Conservation (phyloP, 2,797 vertebrate genomes). For the Cichlasoma orientale region DNA sequence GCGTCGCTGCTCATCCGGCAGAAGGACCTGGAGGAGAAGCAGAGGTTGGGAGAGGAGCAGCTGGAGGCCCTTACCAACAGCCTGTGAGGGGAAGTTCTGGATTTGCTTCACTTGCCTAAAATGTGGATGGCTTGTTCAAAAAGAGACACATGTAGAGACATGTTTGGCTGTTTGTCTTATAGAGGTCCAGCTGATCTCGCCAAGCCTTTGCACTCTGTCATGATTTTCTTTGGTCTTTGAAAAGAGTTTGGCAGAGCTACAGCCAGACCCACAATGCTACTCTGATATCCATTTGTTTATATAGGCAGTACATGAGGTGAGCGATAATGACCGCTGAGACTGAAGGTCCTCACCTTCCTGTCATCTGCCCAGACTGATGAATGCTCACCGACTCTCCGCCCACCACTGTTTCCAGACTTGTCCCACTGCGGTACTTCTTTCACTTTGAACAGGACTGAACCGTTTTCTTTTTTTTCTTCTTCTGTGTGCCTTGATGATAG, state of each 20-base stretch:
- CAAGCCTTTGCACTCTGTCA: constrained; percentile 20
- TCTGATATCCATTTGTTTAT: constrained; percentile 13
- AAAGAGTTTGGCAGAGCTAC: constrained; percentile 9
- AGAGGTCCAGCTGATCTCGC: background rate
- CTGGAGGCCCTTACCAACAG: constrained; percentile 83
- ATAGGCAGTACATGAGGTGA: constrained; percentile 5
- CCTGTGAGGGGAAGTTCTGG: constrained; percentile 43
- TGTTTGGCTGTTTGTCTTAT: constrained; percentile 11
- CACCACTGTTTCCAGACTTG: constrained; percentile 16
- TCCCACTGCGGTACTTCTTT: background rate
- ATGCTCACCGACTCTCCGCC: background rate
- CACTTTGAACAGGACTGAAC: constrained; percentile 17
- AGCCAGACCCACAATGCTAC: background rate
- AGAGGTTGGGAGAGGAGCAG: constrained; percentile 88
- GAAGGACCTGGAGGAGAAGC: constrained; percentile 92
- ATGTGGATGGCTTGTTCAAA: constrained; percentile 1
- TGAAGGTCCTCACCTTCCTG: constrained; percentile 15
- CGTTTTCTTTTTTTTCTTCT: background rate
- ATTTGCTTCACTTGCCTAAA: background rate
- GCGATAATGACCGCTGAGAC: constrained; percentile 9
- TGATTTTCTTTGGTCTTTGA: constrained; percentile 11
- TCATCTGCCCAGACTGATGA: background rate
- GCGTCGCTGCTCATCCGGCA: constrained; percentile 89
- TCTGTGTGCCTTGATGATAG: constrained; percentile 66
- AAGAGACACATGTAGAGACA: background rate